Conservation (phyloP, 2,113 vertebrate genomes). For the Cynocephalus volans region DNA sequence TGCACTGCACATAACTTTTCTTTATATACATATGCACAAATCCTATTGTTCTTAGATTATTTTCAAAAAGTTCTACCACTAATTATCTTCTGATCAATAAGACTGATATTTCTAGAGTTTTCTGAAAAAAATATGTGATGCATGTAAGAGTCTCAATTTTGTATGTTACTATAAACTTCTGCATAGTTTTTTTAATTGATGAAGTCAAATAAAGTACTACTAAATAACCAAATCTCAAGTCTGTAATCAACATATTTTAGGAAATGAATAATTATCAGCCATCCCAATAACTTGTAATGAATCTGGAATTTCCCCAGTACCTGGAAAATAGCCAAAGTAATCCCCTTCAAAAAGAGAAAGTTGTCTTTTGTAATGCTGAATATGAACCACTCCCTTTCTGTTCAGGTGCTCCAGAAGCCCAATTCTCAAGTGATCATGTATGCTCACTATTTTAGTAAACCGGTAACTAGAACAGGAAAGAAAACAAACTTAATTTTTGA, state of each 20-base stretch:
- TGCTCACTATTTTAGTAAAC: slow-evolving; percentile 87
- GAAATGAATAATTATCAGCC: slow-evolving; percentile 83
- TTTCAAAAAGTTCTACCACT: slow-evolving; percentile 60
- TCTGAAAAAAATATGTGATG: slow-evolving; percentile 52
- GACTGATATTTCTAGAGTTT: slow-evolving; percentile 47
- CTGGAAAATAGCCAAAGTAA: slow-evolving; percentile 86
- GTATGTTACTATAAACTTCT: slow-evolving; percentile 67
- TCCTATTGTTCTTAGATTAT: slow-evolving; percentile 39
- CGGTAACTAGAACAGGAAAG: slow-evolving; percentile 87
- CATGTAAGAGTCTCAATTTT: slow-evolving; percentile 57
- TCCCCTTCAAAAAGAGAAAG: slow-evolving; percentile 87
- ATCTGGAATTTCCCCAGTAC: slow-evolving; percentile 86
- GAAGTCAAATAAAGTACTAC: slow-evolving; percentile 70
- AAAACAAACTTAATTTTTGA: slow-evolving; percentile 87
- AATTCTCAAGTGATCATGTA: slow-evolving; percentile 86
- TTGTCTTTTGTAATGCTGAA: slow-evolving; percentile 87
- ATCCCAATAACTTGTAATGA: slow-evolving; percentile 84
- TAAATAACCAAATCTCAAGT: slow-evolving; percentile 78
- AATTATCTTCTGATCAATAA: slow-evolving; percentile 59
- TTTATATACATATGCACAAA: slow-evolving; percentile 56
- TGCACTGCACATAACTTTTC: slow-evolving; percentile 32
- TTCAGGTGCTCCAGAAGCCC: slow-evolving; percentile 85
- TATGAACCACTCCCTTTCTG: slow-evolving; percentile 85
- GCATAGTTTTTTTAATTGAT: slow-evolving; percentile 38
- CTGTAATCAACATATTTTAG: slow-evolving; percentile 81